These are phyloP conservation scores for Sebastes umbrosus DNA, from an alignment of 2,797 vertebrate species.

Conservation along the genomic window DNA sequence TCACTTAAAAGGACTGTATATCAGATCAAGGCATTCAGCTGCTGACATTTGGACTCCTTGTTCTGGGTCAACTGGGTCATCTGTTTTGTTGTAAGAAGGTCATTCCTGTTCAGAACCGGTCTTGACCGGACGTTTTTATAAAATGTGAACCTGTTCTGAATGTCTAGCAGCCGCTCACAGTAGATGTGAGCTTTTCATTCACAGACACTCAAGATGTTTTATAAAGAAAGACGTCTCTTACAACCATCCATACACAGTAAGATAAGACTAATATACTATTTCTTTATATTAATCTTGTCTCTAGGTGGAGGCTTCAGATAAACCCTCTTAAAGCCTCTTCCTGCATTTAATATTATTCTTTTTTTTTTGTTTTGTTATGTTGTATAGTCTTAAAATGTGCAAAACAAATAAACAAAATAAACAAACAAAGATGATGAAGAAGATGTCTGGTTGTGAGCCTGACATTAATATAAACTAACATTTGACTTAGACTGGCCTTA, in stretches of 20 bases:
- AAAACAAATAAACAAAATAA: no score
- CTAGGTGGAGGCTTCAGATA: no score
- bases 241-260: no score
- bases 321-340: no score
- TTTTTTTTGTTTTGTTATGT: no score
- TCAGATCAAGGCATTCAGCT: background rate
- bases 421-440: background rate
- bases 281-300: no score
- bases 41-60: background rate
- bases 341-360: no score
- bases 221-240: background rate
- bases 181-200: background rate
- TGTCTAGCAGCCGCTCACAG: no score
- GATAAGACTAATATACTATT: no score
- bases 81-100: background rate
- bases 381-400: no score
- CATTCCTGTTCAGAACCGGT: background rate
- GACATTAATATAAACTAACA: background rate
- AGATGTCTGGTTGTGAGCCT: background rate
- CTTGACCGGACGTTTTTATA: background rate
- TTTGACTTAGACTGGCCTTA: background rate
- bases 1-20: background rate
- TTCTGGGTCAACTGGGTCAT: no score
- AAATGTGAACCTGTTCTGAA: no score
- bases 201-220: background rate